Evolutionary conservation across 2,797 vertebrate species (phyloP).

Genomic region (Sebastes minor): DNA sequence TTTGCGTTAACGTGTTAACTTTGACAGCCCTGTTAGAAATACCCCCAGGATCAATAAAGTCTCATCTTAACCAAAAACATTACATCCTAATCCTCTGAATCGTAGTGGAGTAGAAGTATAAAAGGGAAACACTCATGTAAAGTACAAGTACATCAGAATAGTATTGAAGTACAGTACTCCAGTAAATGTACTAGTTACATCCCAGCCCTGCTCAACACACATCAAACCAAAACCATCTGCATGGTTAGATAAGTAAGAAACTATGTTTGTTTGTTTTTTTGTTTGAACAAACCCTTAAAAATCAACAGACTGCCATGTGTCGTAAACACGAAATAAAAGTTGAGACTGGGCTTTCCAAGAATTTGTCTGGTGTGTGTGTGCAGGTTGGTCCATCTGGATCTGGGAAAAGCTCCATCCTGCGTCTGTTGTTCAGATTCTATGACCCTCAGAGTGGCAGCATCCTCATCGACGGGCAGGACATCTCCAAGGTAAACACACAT

Average conservation of each 20-base stretch:
- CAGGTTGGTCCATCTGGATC: constrained; percentile 93
- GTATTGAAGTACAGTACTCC: too few species aligned
- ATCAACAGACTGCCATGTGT: background rate
- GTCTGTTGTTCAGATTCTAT: constrained; percentile 92
- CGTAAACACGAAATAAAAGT: background rate
- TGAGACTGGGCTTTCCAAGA: background rate
- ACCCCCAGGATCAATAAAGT: too few species aligned
- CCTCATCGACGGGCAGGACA: constrained; percentile 90
- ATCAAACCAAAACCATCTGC: background rate
- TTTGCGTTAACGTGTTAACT: too few species aligned
- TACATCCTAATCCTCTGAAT: background rate
- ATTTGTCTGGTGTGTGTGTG: background rate
- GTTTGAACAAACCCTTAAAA: too few species aligned
- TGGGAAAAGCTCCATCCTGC: constrained; percentile 92
- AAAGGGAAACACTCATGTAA: background rate
- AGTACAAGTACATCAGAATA: background rate
- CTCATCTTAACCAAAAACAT: fast-evolving
- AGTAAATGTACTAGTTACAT: too few species aligned
- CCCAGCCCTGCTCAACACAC: too few species aligned
- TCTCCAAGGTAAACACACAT: constrained; percentile 83
- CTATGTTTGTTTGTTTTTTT: background rate
- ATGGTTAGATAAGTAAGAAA: background rate
- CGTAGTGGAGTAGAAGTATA: background rate
- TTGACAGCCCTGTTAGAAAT: too few species aligned
- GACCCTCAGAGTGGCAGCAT: constrained; percentile 87